phyloP scores from a whole-genome alignment of 35 echinoderm and acorn worm species.

The Acanthaster planci region DNA sequence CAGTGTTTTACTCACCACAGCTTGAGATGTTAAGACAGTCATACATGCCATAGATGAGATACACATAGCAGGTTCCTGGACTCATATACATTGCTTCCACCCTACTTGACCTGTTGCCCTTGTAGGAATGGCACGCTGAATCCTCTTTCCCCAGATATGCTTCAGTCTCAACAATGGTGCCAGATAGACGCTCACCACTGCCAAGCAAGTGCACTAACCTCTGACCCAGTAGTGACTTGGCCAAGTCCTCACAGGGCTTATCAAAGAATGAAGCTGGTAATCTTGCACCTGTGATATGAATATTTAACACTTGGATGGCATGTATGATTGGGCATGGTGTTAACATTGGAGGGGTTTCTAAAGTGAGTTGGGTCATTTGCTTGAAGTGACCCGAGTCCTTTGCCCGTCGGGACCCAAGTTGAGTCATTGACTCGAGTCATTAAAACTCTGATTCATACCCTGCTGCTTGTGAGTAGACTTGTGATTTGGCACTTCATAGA shows the following conservation, averaged over 20 bases:
- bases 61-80: slow-evolving; percentile 87
- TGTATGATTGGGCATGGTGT: too few species aligned
- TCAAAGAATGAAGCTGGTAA: slow-evolving; percentile 48
- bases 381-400: too few species aligned
- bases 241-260: slow-evolving; percentile 66
- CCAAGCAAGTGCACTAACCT: slow-evolving; percentile 57
- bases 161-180: slow-evolving; percentile 88
- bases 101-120: slow-evolving; percentile 43
- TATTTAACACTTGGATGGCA: too few species aligned
- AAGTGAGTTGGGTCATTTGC: too few species aligned
- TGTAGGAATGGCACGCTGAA: slow-evolving; percentile 70
- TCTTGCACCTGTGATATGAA: background rate
- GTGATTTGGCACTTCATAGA: too few species aligned
- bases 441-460: too few species aligned
- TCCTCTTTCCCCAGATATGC: slow-evolving; percentile 83
- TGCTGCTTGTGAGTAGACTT: too few species aligned
- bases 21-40: slow-evolving; percentile 91
- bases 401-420: too few species aligned
- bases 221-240: slow-evolving; percentile 81
- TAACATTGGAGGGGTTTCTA: too few species aligned
- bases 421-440: too few species aligned
- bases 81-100: slow-evolving; percentile 86
- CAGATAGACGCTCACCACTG: slow-evolving; percentile 56
- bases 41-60: slow-evolving; percentile 92
- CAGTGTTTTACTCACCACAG: slow-evolving; percentile 65